A percentile compares a stretch with the other conserved stretches of the same genome.
Evolutionary conservation across 2,797 vertebrate species (phyloP).

Genomic region (Gallinago nigripennis): DNA sequence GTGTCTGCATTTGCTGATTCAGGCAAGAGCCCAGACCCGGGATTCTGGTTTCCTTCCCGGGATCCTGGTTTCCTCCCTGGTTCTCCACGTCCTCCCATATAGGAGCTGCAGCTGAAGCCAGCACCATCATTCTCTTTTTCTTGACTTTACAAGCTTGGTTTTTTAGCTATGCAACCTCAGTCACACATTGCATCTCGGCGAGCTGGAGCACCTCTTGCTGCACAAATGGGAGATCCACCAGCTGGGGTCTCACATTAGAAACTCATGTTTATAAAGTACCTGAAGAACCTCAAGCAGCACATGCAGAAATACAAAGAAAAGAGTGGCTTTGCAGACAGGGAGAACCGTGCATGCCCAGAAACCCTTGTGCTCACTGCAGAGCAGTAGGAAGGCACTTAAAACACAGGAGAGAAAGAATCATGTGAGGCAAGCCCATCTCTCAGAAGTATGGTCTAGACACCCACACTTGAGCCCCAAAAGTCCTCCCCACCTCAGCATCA

Average conservation of each 20-base stretch:
- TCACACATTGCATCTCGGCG: not conserved
- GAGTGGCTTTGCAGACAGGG: not conserved
- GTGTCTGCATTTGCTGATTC: not conserved
- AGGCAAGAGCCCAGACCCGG: not conserved
- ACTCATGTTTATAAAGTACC: not conserved
- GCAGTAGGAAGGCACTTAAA: not conserved
- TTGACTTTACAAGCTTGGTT: not conserved
- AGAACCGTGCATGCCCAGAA: not conserved
- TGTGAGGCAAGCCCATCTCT: not conserved
- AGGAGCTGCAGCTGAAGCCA: not conserved
- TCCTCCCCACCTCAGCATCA: not conserved
- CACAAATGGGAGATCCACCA: not conserved
- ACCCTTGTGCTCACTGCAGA: not conserved
- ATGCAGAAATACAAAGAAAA: not conserved
- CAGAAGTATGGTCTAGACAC: not conserved
- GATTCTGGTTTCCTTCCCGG: not conserved
- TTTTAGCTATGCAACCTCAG: not conserved
- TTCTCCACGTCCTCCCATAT: accelerated
- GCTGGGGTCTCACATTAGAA: not conserved
- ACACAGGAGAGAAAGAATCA: not conserved
- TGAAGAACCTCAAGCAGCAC: not conserved
- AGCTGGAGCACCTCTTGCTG: not conserved
- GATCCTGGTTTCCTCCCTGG: not conserved
- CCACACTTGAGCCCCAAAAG: not conserved
- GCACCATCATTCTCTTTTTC: not conserved